Base-by-base conservation (phyloP, 2,113 vertebrate species). In the Nycticorax nycticorax region DNA sequence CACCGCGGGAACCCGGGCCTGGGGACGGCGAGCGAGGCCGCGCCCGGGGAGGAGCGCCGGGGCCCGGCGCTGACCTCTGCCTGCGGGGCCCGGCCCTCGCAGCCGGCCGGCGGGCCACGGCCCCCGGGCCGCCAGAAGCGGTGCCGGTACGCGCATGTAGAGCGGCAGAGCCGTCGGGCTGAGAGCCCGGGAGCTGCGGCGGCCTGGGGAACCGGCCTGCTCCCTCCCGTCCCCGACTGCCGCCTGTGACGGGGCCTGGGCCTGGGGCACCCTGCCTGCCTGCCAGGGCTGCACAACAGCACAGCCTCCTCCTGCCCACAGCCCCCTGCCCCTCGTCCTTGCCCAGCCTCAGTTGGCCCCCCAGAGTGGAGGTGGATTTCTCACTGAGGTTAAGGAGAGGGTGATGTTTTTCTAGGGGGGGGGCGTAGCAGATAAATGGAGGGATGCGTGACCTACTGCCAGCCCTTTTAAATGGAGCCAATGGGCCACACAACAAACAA, bases 201-300 rank as follows among this genome's bases (percentile, higher is more conserved):
- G 8, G 45, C 32, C 69, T 14, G 33, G 15, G 28, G 55, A 9
- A 4, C 11, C 24, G 30, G 21, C 30, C 56, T 28, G 19, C 57
- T 30, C 17, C 50, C 33, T 2, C 21, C 11, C 11, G 28, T 7
- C 79, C 10, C 39, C 2, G 8, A 6, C 3, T 2, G 15, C 32
- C 33, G 5, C 5, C 37, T 0, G 62, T 2, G 7, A 1, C 5
- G 28, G 39, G 41, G 17, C 9, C 15, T 3, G 35, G 30, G 30
- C 52, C 28, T 0, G 20, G 27, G 53, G 6, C 24, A 4, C 26
- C 13, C 21, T 17, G 26, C 37, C 56, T 14, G 59, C 37, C 47
- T 16, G 45, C 26, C 35, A 2, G 8, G 84, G 53, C 9, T 12
- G 32, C 16, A 3, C 8, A 4, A 3, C 35, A 23, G 30, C 64